phyloP scores from a whole-genome alignment of 2,113 vertebrate genomes.

The Cheirogaleus medius region DNA sequence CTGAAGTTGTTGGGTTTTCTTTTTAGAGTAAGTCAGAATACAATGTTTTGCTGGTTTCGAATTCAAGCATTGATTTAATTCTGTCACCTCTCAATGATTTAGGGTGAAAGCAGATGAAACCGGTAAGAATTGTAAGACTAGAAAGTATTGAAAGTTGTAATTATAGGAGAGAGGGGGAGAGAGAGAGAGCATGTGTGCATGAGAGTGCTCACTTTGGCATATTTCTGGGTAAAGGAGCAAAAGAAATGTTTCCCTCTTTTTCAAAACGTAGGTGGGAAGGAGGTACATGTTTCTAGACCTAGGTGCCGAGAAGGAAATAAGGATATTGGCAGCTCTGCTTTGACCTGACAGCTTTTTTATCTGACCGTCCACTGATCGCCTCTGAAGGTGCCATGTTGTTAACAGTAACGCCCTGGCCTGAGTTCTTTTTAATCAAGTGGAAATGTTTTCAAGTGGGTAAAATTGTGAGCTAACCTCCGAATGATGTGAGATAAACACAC shows the following conservation, averaged over 20 bases:
- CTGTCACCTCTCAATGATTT: conserved; percentile 67
- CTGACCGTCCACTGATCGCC: not conserved
- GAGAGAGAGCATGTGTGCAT: not conserved
- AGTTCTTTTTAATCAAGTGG: not conserved
- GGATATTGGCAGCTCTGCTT: not conserved
- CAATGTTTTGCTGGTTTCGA: conserved; percentile 80
- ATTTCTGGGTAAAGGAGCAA: conserved; percentile 54
- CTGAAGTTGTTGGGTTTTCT: conserved; percentile 64
- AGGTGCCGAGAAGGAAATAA: conserved; percentile 41
- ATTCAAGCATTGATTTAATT: conserved; percentile 78
- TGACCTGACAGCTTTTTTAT: not conserved
- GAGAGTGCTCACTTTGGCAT: not conserved
- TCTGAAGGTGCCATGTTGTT: too few relatives aligned
- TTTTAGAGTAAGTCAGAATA: conserved; percentile 79
- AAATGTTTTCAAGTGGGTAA: not conserved
- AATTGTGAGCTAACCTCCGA: not conserved
- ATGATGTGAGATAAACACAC: not conserved
- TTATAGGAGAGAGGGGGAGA: conserved; percentile 25
- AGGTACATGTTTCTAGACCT: conserved; percentile 29
- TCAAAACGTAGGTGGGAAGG: conserved; percentile 41
- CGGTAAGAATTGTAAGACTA: conserved; percentile 7
- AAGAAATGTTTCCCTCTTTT: conserved; percentile 62
- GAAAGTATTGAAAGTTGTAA: conserved; percentile 54
- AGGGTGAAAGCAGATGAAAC: conserved; percentile 61
- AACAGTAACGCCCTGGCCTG: not conserved